Percentiles rank a stretch among this genome's conserved stretches.
These are phyloP conservation scores for Acyrthosiphon pisum DNA, from an alignment of 1,140 invertebrate species.

Conservation along the genomic window DNA sequence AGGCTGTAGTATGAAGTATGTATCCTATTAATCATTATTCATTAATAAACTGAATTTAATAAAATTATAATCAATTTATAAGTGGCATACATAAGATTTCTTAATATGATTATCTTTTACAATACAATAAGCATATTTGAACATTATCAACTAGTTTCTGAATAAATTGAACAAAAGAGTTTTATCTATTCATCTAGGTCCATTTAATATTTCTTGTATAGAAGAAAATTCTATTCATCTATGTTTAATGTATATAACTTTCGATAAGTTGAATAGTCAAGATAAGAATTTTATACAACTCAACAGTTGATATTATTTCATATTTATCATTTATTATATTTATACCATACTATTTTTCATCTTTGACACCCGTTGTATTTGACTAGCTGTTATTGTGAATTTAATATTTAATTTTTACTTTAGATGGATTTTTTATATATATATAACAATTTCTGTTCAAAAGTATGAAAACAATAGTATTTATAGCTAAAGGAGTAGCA, in stretches of 20 bases:
- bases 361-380: neutral
- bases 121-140: neutral
- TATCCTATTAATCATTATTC: too few relatives aligned
- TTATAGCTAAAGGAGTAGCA: neutral
- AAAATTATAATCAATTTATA: too few relatives aligned
- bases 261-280: neutral
- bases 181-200: neutral
- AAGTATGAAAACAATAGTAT: too few relatives aligned
- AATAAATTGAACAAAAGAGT: neutral
- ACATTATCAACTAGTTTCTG: neutral
- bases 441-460: neutral
- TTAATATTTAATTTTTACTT: neutral
- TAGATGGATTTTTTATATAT: neutral
- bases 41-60: too few relatives aligned
- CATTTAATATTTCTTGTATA: neutral
- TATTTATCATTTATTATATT: neutral
- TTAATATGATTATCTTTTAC: too few relatives aligned
- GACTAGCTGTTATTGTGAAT: too few relatives aligned
- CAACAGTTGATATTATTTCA: neutral
- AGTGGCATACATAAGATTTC: too few relatives aligned
- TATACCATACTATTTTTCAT: neutral
- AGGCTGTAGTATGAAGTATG: too few relatives aligned
- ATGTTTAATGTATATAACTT: neutral
- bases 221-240: neutral
- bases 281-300: neutral